Base-by-base conservation (phyloP, 1,140 invertebrate species). In the Lepidostoma basale region DNA sequence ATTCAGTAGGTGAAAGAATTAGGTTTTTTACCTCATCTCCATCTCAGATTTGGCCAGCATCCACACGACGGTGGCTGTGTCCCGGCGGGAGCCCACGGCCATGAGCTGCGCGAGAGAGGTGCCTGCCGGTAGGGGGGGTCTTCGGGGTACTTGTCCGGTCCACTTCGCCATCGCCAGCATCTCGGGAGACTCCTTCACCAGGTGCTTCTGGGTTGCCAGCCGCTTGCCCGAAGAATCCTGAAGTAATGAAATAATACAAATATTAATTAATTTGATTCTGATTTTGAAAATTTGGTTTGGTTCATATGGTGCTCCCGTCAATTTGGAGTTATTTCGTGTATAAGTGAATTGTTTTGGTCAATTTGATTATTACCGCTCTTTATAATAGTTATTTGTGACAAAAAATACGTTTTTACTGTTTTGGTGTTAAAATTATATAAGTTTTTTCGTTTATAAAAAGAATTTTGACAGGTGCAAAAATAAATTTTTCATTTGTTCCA, bases 161-260 rank as follows among this genome's bases (percentile, higher is more conserved):
- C 88, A 92, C 66, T 88, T 88, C 2, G 89, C 88, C 5, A 90
- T 89, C n/a, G 90, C 90, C 68, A 92, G 78, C 83, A 92, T 86
- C 74, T 92, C 90, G 0, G 91, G 90, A 3, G 89, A 88, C 72
- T 92, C 89, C 75, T 89, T 88, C 12, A 92, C 86, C 52, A 90
- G 81, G 20, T 83, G 76, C 67, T 83, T 83, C 69, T 82, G 81
- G 26, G 81, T 82, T n/a, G 81, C 80, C 74, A 83, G 75, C 71
- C 80, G 78, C 73, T 83, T 83, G 9, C 80, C 81, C n/a, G 81
- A 81, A 49, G 81, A 80, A 66, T 83, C 81, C 81, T 83, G 74
- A 8, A 8, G 18, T n/a, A 22, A 25, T 25, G 26, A 10, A 22
- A 22, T 22, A 18, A 3, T 5, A 18, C 2, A 8, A 44, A 1